Percentiles rank a stretch among this genome's conserved stretches.
phyloP scores from a whole-genome alignment of 2,113 vertebrate genomes.

The Clarias macrocephalus region DNA sequence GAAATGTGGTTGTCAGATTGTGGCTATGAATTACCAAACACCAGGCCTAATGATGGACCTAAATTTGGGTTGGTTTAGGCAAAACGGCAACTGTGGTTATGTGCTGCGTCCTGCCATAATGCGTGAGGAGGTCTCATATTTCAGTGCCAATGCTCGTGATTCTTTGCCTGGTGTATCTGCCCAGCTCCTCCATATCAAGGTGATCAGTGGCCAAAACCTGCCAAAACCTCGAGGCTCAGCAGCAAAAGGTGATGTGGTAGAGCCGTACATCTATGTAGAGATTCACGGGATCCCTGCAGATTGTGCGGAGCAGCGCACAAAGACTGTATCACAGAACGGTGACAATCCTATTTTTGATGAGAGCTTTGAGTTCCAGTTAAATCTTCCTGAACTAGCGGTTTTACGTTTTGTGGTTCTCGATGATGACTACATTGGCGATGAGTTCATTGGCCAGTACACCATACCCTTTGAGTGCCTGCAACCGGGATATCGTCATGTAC shows the following conservation, averaged over 20 bases:
- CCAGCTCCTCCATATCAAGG: slow-evolving; percentile 87
- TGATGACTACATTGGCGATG: slow-evolving; percentile 89
- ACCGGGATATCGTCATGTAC: slow-evolving; percentile 86
- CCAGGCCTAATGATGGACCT: slow-evolving; percentile 93
- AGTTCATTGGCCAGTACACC: slow-evolving; percentile 93
- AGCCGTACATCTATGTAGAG: slow-evolving; percentile 88
- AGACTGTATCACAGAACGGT: slow-evolving; percentile 86
- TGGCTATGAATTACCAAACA: slow-evolving; percentile 92
- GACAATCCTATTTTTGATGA: slow-evolving; percentile 90
- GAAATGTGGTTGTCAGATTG: slow-evolving; percentile 93
- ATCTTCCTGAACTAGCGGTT: slow-evolving; percentile 85
- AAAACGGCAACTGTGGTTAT: slow-evolving; percentile 89
- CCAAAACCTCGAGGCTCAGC: slow-evolving; percentile 89
- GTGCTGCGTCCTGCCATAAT: slow-evolving; percentile 89
- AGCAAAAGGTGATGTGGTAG: slow-evolving; percentile 89
- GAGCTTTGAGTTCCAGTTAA: slow-evolving; percentile 92
- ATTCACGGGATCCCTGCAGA: slow-evolving; percentile 89
- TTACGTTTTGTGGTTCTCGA: slow-evolving; percentile 88
- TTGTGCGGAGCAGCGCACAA: slow-evolving; percentile 88
- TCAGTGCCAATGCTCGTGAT: slow-evolving; percentile 89
- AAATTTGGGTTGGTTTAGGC: slow-evolving; percentile 87
- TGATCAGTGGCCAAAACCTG: slow-evolving; percentile 91
- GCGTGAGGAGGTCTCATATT: slow-evolving; percentile 92
- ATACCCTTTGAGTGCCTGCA: slow-evolving; percentile 92
- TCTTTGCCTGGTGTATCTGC: slow-evolving; percentile 86